Evolutionary conservation across 2,113 vertebrate species (phyloP), one percentile per base, ranked within the genome.

Genomic region (Ploceus nigricollis): DNA sequence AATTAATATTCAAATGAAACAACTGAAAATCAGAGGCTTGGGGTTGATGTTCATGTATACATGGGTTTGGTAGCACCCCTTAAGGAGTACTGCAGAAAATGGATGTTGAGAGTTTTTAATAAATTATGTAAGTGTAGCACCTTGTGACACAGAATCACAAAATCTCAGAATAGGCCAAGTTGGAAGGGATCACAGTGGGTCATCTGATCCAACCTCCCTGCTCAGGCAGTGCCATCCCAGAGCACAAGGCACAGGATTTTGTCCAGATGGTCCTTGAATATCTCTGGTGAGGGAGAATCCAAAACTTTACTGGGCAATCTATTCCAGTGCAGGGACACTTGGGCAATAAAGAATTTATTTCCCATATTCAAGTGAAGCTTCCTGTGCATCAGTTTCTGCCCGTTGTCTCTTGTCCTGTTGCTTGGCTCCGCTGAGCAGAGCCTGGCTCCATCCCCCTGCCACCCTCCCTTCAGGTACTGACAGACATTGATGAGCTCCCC

Each of bases 341-440:
- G n/a, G 56, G 17, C n/a, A 58, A 16, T 24, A 24, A 58, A 24
- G 5, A 24, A 16, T 35, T 35, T 35, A 10, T 17, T 24, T 58
- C 56, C 35, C n/a, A 35, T 58, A 24, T 35, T 35, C n/a, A 35
- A 22, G 4, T 81, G 37, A 28, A 81, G 17, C 10, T 58, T 51
- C 8, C 15, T 44, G 51, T 3, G 15, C 22, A 37, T 57, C 35
- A 28, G 4, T 44, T 80, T 72, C 51, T 1, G 1, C 27, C 12
- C 15, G 15, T 2, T 33, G 8, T 3, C 37, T 37, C 44, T 64
- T 56, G 17, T 19, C 17, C 35, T 15, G 0, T 19, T 65, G 12
- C 0, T 50, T 4, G 3, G 14, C 31, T 9, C 1, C 50, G 15
- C 17, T 2, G 21, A 57, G 56, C 11, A 48, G 35, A 56, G 45